Conservation (phyloP, 2,888 invertebrate species). For the Rotaria socialis region DNA sequence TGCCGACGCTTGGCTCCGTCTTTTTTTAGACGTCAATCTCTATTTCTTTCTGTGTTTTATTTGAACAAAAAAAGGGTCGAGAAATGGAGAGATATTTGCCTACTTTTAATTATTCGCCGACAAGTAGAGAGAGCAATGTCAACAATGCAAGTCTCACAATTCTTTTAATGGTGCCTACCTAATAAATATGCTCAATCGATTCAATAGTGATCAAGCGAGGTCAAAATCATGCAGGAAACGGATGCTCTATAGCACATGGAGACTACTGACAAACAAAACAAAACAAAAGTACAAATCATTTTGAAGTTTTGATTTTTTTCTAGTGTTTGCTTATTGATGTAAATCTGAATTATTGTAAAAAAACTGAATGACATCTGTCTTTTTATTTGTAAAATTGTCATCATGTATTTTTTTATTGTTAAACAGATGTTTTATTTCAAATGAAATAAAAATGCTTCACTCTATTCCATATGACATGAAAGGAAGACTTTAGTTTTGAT, state of each 20-base stretch:
- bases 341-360: background rate
- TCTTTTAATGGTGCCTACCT: background rate
- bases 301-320: too few species aligned
- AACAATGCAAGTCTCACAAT: conserved; percentile 15
- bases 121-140: conserved; percentile 7
- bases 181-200: conserved; percentile 15
- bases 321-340: too few species aligned
- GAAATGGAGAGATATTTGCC: conserved; percentile 13
- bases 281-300: too few species aligned
- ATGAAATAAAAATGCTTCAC: background rate
- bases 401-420: background rate
- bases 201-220: background rate
- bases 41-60: background rate
- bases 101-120: conserved; percentile 18
- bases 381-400: background rate
- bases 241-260: background rate
- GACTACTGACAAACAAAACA: background rate
- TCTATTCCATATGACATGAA: too few species aligned
- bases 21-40: background rate
- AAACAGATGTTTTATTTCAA: background rate
- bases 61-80: conserved; percentile 7
- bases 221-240: background rate
- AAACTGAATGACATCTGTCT: background rate
- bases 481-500: too few species aligned
- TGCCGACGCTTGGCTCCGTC: background rate